phyloP scores from a whole-genome alignment of 1,140 invertebrate species.

The Helicoverpa armigera region DNA sequence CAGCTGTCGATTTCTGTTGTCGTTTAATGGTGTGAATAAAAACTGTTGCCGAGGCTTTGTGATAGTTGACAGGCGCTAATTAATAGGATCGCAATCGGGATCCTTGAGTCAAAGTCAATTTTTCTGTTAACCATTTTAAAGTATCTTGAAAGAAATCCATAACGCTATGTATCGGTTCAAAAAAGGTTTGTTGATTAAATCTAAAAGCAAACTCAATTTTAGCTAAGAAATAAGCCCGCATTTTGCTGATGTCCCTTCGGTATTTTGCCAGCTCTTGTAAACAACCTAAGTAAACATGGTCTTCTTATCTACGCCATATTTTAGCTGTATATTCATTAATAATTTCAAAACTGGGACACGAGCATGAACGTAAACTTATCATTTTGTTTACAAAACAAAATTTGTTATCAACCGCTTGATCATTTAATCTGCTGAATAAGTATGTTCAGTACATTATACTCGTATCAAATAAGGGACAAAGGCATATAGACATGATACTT shows the following conservation, averaged over 20 bases:
- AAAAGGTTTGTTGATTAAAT: neutral
- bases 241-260: neutral
- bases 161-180: neutral
- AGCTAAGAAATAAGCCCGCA: neutral
- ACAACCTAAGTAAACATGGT: neutral
- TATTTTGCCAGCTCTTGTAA: neutral
- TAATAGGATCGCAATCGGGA: neutral
- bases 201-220: neutral
- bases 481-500: slow-evolving; percentile 2
- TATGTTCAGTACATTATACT: slow-evolving; percentile 1
- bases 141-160: too few species aligned
- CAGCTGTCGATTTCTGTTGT: slow-evolving; percentile 23
- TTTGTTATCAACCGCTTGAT: slow-evolving; percentile 31
- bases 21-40: slow-evolving; percentile 13
- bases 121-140: too few species aligned
- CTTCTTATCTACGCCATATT: slow-evolving; percentile 4
- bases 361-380: slow-evolving; percentile 1
- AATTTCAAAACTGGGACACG: slow-evolving; percentile 18
- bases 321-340: neutral
- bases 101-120: neutral
- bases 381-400: slow-evolving; percentile 13
- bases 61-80: neutral
- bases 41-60: neutral
- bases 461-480: slow-evolving; percentile 33
- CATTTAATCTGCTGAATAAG: slow-evolving; percentile 31